Evolutionary conservation across 2,797 vertebrate genomes (phyloP).

Genomic region (Arctocebus calabarensis): DNA sequence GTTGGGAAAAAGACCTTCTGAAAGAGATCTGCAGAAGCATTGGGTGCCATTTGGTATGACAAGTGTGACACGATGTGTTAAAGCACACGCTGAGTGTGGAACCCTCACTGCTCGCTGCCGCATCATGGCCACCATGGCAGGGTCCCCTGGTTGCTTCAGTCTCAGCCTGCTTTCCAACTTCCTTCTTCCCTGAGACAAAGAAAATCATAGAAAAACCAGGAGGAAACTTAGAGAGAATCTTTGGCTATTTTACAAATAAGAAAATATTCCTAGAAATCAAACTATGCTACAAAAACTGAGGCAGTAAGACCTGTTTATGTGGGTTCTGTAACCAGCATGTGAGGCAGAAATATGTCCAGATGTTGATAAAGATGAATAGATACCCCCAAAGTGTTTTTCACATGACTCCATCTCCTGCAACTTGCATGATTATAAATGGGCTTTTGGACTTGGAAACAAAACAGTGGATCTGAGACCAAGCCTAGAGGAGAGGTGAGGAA

Average conservation of each 20-base stretch:
- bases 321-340: background rate
- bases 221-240: slow-evolving; percentile 14
- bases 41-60: background rate
- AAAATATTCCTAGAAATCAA: slow-evolving; percentile 52
- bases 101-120: background rate
- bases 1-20: slow-evolving; percentile 18
- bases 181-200: background rate
- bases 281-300: background rate
- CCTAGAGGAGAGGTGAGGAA: background rate
- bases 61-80: too few species aligned
- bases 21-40: background rate
- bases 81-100: too few species aligned
- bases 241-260: slow-evolving; percentile 4
- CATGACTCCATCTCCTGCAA: accelerated
- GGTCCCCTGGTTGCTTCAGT: background rate
- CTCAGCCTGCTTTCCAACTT: background rate
- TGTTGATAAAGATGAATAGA: background rate
- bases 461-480: background rate
- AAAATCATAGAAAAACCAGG: background rate
- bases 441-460: slow-evolving; percentile 30
- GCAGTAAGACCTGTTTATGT: background rate
- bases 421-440: background rate
- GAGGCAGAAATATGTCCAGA: background rate
- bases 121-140: accelerated
- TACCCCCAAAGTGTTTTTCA: background rate